phyloP scores from a whole-genome alignment of 2,888 invertebrate species.

The Drosophila maculinotata region DNA sequence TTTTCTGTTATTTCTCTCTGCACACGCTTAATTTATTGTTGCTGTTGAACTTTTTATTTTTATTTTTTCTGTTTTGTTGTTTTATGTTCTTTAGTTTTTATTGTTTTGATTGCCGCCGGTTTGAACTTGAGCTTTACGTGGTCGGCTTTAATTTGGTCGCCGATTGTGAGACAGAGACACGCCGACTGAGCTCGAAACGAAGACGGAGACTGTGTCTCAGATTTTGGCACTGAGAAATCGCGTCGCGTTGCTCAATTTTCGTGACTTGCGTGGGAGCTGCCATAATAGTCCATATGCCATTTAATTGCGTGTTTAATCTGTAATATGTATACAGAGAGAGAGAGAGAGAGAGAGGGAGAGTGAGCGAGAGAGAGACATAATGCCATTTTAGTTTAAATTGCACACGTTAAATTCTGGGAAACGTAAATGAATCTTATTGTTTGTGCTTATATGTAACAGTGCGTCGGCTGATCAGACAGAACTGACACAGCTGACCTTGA shows the following conservation, averaged over 20 bases:
- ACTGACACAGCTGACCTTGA: conserved; percentile 30
- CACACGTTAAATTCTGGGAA: conserved; percentile 54
- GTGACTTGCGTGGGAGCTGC: conserved; percentile 74
- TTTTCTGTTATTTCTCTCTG: conserved; percentile 42
- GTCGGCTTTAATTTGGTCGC: conserved; percentile 61
- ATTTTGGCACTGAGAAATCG: conserved; percentile 59
- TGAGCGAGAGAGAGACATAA: conserved; percentile 18
- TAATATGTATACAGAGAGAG: conserved; percentile 49
- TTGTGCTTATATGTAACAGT: conserved; percentile 38
- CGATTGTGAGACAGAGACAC: too few relatives aligned
- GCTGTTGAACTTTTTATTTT: conserved; percentile 34
- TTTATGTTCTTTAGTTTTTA: conserved; percentile 57
- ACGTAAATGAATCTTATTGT: conserved; percentile 58
- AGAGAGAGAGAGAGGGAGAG: conserved; percentile 20
- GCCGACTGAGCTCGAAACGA: not conserved
- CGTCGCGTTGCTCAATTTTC: conserved; percentile 58
- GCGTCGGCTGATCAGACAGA: conserved; percentile 35
- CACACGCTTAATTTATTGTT: conserved; percentile 55
- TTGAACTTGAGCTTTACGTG: conserved; percentile 75
- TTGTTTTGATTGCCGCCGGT: conserved; percentile 39
- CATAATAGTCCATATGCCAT: conserved; percentile 71
- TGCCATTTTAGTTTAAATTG: conserved; percentile 65
- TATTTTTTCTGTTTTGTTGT: conserved; percentile 17
- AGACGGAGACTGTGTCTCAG: conserved; percentile 37
- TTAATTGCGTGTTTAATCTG: conserved; percentile 68